Conservation (phyloP, 2,113 vertebrate species). For the Beaufortia kweichowensis region DNA sequence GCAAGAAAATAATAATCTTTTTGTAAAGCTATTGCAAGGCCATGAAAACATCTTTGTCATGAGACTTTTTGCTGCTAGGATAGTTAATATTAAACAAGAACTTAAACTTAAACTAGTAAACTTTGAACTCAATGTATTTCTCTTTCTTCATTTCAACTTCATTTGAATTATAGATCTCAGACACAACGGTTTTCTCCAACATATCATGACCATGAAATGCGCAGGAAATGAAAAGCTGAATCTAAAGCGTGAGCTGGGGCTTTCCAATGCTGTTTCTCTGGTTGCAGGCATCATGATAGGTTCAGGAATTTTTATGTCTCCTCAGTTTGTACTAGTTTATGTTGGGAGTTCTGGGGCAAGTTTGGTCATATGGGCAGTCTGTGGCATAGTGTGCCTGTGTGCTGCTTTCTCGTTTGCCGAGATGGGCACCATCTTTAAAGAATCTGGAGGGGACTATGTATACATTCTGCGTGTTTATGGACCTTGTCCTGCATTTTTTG, state of each 20-base stretch:
- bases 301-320: conserved; percentile 78
- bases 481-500: conserved; percentile 78
- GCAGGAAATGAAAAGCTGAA: conserved; percentile 40
- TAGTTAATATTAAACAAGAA: conserved; percentile 51
- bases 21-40: background rate
- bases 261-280: conserved; percentile 75
- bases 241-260: conserved; percentile 63
- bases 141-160: background rate
- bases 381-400: conserved; percentile 73
- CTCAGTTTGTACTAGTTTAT: conserved; percentile 75
- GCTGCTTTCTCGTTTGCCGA: conserved; percentile 81
- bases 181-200: background rate
- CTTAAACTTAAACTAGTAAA: too few species aligned
- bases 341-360: conserved; percentile 80
- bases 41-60: background rate
- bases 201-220: conserved; percentile 50
- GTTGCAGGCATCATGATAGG: conserved; percentile 83
- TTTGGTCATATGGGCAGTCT: conserved; percentile 78
- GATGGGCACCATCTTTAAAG: conserved; percentile 77
- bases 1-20: background rate
- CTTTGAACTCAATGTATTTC: conserved; percentile 25
- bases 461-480: conserved; percentile 82
- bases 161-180: background rate
- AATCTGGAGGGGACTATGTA: conserved; percentile 84
- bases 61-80: background rate